Evolutionary conservation across 2,797 vertebrate species (phyloP).

Genomic region (Tinamus major): DNA sequence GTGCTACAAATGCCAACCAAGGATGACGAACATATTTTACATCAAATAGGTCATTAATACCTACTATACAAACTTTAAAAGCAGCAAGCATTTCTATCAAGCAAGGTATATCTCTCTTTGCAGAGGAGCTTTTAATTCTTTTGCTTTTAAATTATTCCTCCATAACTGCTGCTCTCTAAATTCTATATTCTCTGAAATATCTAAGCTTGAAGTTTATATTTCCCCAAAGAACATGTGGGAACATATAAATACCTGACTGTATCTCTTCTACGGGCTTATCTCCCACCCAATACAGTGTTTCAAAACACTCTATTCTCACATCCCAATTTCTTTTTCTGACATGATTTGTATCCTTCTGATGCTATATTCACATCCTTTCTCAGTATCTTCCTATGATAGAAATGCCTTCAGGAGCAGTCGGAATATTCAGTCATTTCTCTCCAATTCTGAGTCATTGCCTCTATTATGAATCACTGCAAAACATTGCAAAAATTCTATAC

Average conservation of each 20-base stretch:
- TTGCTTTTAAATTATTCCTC: background rate
- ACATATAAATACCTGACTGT: background rate
- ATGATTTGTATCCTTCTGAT: background rate
- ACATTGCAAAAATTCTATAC: background rate
- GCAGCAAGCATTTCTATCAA: background rate
- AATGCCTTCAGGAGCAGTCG: slow-evolving; percentile 27
- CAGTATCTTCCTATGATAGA: background rate
- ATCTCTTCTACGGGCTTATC: background rate
- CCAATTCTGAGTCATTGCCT: slow-evolving; percentile 19
- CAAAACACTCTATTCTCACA: background rate
- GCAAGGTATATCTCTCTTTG: background rate
- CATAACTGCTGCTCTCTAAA: background rate
- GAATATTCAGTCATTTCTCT: slow-evolving; percentile 8
- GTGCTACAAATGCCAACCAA: background rate
- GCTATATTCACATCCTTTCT: background rate
- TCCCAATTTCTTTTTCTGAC: background rate
- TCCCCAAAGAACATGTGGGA: background rate
- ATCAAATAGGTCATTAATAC: background rate
- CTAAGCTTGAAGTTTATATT: background rate
- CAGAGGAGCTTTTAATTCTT: background rate
- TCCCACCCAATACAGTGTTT: background rate
- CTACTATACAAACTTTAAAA: background rate
- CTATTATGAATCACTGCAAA: slow-evolving; percentile 13
- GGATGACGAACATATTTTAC: background rate
- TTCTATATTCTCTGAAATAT: background rate